These are phyloP conservation scores for Napeogenes sylphis DNA, from an alignment of 2,888 invertebrate species.

Conservation along the genomic window DNA sequence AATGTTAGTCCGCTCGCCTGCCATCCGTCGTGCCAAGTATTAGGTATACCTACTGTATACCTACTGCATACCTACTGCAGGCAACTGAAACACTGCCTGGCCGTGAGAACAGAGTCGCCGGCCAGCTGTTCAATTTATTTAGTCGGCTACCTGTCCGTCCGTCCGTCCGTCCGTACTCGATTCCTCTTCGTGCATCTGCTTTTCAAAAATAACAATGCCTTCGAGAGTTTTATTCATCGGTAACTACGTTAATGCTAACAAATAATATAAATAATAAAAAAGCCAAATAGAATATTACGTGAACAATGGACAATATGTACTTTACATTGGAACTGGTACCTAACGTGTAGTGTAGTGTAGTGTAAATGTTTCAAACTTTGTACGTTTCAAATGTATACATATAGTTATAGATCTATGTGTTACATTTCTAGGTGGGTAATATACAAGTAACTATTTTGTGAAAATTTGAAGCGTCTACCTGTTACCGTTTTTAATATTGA, in stretches of 20 bases:
- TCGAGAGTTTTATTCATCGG: slow-evolving; percentile 6
- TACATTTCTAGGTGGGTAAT: no score
- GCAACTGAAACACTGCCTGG: slow-evolving; percentile 6
- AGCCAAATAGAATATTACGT: slow-evolving; percentile 2
- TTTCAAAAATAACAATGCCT: slow-evolving; percentile 11
- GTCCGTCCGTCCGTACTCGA: background rate
- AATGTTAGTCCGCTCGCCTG: slow-evolving; percentile 11
- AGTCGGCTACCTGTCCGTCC: slow-evolving; percentile 9
- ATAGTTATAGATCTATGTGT: no score
- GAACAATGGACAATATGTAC: no score
- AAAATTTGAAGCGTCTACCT: no score
- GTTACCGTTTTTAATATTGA: no score
- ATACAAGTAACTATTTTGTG: no score
- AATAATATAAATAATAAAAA: background rate
- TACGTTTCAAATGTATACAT: no score
- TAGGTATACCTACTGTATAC: background rate
- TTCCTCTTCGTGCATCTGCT: background rate
- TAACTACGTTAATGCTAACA: slow-evolving; percentile 11
- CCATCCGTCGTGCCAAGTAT: slow-evolving; percentile 13
- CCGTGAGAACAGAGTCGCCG: slow-evolving; percentile 19
- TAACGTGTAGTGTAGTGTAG: no score
- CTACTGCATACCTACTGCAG: background rate
- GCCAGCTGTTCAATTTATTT: slow-evolving; percentile 18
- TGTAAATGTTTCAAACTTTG: no score
- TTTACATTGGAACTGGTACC: no score